A percentile compares a stretch with the other conserved stretches of the same genome.
These are phyloP conservation scores for Bradypus variegatus DNA, from an alignment of 2,797 vertebrate genomes.

Conservation along the genomic window DNA sequence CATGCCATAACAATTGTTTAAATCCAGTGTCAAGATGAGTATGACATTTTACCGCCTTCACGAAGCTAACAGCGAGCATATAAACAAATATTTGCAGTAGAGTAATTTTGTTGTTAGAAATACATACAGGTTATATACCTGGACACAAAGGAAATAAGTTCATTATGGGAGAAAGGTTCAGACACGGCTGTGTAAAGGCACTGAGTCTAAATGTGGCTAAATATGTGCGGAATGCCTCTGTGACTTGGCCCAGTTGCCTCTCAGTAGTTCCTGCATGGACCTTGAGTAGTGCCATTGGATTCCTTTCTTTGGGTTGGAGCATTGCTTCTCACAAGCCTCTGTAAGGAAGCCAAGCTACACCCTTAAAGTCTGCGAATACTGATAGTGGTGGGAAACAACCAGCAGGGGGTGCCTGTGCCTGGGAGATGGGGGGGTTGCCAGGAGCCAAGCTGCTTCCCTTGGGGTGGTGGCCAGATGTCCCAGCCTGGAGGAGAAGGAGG, in stretches of 20 bases:
- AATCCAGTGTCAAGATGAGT: neutral
- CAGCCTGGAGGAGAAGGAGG: neutral
- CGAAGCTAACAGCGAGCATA: neutral
- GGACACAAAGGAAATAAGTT: neutral
- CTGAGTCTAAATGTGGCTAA: neutral
- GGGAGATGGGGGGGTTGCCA: neutral
- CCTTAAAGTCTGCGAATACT: neutral
- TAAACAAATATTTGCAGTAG: neutral
- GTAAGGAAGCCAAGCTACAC: neutral
- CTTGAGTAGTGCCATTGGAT: too few relatives aligned
- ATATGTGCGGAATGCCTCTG: too few relatives aligned
- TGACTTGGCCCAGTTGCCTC: neutral
- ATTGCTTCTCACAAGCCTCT: neutral
- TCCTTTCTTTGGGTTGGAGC: neutral
- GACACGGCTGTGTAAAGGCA: neutral
- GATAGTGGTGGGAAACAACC: neutral
- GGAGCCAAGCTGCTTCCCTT: too few relatives aligned
- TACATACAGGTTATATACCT: too few relatives aligned
- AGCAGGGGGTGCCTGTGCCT: rapidly evolving
- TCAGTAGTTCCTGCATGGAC: rapidly evolving
- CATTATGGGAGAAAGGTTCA: neutral
- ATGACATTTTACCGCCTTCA: neutral
- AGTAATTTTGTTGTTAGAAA: neutral
- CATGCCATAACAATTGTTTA: neutral
- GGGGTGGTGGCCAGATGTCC: neutral